Conservation (phyloP, 2,888 invertebrate genomes). For the Lasioglossum lativentre region DNA sequence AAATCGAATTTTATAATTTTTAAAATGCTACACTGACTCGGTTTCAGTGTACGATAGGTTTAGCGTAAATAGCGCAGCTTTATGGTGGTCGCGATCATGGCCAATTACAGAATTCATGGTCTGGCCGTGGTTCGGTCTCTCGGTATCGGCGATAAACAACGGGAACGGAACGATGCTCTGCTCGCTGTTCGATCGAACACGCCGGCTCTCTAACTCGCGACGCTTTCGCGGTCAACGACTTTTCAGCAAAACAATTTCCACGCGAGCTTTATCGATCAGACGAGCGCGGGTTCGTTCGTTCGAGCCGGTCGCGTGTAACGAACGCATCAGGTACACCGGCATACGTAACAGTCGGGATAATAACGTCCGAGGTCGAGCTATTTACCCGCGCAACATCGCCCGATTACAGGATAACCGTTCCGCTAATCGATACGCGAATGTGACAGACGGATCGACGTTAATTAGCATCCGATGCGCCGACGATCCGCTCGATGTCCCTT, state of each 20-base stretch:
- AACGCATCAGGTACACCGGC: constrained; percentile 63
- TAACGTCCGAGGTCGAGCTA: constrained; percentile 43
- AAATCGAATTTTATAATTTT: neutral
- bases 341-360: constrained; percentile 54
- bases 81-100: constrained; percentile 42
- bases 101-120: constrained; percentile 75
- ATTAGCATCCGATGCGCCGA: constrained; percentile 11
- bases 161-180: neutral
- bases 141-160: neutral
- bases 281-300: constrained; percentile 1
- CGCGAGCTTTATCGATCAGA: constrained; percentile 77
- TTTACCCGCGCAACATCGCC: constrained; percentile 45
- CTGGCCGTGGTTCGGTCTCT: constrained; percentile 70
- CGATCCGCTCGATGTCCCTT: neutral
- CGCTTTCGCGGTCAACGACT: constrained; percentile 70
- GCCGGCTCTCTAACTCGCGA: constrained; percentile 24
- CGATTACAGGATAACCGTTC: constrained; percentile 45
- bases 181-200: constrained; percentile 8
- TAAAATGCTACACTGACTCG: neutral
- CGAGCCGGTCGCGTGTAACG: constrained; percentile 60
- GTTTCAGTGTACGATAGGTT: neutral
- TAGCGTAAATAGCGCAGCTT: neutral
- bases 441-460: constrained; percentile 40
- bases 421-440: constrained; percentile 48
- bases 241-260: constrained; percentile 75